A percentile compares a stretch with the other conserved stretches of the same genome.
Conservation (phyloP, 2,113 vertebrate species). For the Peromyscus californicus region DNA sequence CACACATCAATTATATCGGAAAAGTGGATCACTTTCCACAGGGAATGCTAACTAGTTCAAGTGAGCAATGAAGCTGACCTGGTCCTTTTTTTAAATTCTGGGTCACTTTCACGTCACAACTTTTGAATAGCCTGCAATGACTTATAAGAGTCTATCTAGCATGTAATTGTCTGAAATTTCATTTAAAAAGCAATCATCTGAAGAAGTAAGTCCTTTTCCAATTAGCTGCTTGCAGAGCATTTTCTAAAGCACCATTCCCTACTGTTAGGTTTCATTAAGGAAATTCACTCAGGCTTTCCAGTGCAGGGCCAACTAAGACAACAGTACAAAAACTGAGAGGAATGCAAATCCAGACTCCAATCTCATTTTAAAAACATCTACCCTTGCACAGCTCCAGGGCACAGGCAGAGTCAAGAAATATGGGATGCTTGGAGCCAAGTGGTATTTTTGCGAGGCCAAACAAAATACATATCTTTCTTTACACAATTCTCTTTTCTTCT, state of each 20-base stretch:
- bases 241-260: slow-evolving; percentile 60
- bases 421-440: slow-evolving; percentile 67
- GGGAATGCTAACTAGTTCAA: slow-evolving; percentile 64
- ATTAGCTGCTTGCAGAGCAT: slow-evolving; percentile 52
- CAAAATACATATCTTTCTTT: slow-evolving; percentile 76
- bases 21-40: slow-evolving; percentile 62
- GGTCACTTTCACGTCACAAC: slow-evolving; percentile 8
- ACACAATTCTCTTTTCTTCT: slow-evolving; percentile 63
- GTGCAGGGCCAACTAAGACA: slow-evolving; percentile 61
- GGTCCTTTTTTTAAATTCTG: background rate
- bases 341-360: slow-evolving; percentile 50
- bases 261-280: slow-evolving; percentile 69
- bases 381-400: slow-evolving; percentile 74
- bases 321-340: slow-evolving; percentile 40
- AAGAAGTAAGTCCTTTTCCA: slow-evolving; percentile 57
- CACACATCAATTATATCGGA: background rate
- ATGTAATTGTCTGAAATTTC: slow-evolving; percentile 27
- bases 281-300: slow-evolving; percentile 63
- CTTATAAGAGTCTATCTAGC: slow-evolving; percentile 34
- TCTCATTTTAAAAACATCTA: slow-evolving; percentile 75
- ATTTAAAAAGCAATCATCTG: slow-evolving; percentile 27
- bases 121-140: slow-evolving; percentile 47
- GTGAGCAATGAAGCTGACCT: slow-evolving; percentile 48
- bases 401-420: slow-evolving; percentile 77
- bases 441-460: slow-evolving; percentile 78